Base-by-base conservation (phyloP, 2,113 vertebrate species). In the Poeciliopsis turrubarensis region DNA sequence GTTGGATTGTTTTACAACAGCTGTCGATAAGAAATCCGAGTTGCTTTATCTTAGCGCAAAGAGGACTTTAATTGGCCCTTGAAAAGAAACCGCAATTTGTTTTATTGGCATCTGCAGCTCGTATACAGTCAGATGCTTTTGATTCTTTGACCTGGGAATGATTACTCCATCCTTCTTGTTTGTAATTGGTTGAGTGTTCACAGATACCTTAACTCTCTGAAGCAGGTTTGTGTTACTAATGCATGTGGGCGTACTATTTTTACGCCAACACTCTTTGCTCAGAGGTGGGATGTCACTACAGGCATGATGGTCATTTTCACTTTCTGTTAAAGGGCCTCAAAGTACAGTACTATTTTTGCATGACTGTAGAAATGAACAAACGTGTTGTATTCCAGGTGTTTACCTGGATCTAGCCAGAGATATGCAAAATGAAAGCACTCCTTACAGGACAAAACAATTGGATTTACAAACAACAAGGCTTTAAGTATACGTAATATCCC, bases 121-220 rank as follows among this genome's bases (percentile, higher is more conserved):
- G 68, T 64, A 26, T 44, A 26, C 31, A 34, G 44, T 72, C 37
- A 69, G 39, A 30, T 73, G 11, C 57, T 80, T 37, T 69, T 78
- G 80, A 63, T 82, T 85, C 72, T 83, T 72, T 88, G 82, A 87
- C 90, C 77, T 85, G 84, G 86, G 3, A 88, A 79, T 82, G 32
- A 76, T 90, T 87, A 80, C 71, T 12, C 80, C 44, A 72, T 70
- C 71, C 71, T 76, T 73, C 64, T 71, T 74, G 68, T 69, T 76
- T 87, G 68, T 85, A 89, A 90, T 89, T 81, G 81, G 81, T 5
- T 61, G 74, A 82, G 70, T 77, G 76, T 61, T 74, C 66, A 77
- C 77, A 89, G 72, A 79, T 77, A 83, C 54, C 68, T 63, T 69
- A 68, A 65, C 34, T 66, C 51, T 72, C 83, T 71, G 65, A 65